Base-by-base conservation (phyloP, 2,797 vertebrate genomes). In the Pteropus rufus region DNA sequence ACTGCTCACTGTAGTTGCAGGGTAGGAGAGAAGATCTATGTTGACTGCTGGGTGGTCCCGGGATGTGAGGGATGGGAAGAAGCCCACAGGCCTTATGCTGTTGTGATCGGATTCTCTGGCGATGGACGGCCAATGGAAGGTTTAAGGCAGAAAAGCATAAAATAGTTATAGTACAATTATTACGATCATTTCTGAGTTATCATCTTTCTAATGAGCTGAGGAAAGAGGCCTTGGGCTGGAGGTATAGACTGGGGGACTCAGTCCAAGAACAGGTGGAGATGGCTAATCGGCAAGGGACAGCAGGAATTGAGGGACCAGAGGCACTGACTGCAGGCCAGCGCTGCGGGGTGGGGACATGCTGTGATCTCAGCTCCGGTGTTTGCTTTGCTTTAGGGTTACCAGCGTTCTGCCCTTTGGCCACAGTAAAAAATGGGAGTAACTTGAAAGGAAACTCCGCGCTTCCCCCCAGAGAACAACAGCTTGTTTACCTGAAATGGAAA, bases 401-500 rank as follows among this genome's bases (percentile, higher is more conserved):
- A 24, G n/a, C 34, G 72, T 18, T 58, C 36, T 93, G 58, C 79
- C 58, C 86, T 95, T 60, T 94, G 86, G 92, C 52, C 65, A 41
- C 18, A 11, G 56, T 83, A 70, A 91, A 83, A 83, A 83, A 77
- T 67, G 86, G 96, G 92, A 93, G 76, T 79, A 21, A 88, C 87
- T 95, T 90, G 76, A 93, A 93, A 96, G 90, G 92, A 93, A 95
- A 69, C 46, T 44, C 44, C 10, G 31, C 21, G 10, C n/a, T 12
- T 1, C 5, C 3, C n/a, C 21, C 24, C 5, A 29, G 34, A 65
- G 41, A 89, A 79, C 75, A 87, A 65, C 34, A 76, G 60, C 70
- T 93, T 96, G 76, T 96, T 96, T 95, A 95, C 84, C 76, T 93
- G 76, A 80, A 95, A 70, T 80, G 94, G 91, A 95, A 96, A 96